Evolutionary conservation across 2,888 invertebrate species (phyloP).

Genomic region (Stenodema calcarata): DNA sequence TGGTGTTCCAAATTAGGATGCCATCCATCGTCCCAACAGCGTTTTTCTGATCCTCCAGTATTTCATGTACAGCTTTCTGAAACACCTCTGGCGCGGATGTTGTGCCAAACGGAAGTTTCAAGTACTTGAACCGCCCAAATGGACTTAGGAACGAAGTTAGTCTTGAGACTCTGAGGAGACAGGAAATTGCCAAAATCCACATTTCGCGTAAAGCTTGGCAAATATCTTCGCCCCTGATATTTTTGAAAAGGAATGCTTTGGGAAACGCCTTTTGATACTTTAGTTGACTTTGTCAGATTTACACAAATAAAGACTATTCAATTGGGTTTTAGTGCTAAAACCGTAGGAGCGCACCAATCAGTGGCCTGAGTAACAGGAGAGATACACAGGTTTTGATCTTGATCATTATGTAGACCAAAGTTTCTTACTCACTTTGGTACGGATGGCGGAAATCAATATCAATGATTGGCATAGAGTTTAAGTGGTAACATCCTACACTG

Average conservation of each 20-base stretch:
- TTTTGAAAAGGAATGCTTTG: neutral
- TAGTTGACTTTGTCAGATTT: neutral
- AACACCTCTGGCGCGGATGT: neutral
- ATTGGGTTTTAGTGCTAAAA: neutral
- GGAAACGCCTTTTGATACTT: neutral
- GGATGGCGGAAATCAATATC: neutral
- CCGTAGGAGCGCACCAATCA: slow-evolving; percentile 43
- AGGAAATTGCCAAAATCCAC: slow-evolving; percentile 25
- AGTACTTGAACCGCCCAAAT: slow-evolving; percentile 23
- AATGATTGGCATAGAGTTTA: neutral
- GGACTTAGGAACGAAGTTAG: neutral
- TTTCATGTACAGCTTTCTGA: neutral
- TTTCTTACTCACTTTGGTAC: neutral
- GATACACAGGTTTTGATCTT: too few relatives aligned
- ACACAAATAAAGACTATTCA: neutral
- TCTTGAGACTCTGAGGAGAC: neutral
- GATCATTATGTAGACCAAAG: too few relatives aligned
- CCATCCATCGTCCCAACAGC: neutral
- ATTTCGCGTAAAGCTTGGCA: slow-evolving; percentile 27
- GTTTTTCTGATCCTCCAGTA: neutral
- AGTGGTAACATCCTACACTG: neutral
- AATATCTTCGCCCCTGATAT: slow-evolving; percentile 15
- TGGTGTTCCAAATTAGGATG: neutral
- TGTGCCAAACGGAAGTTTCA: slow-evolving; percentile 42
- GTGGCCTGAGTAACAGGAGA: too few relatives aligned